A percentile compares a stretch with the other conserved stretches of the same genome.
Evolutionary conservation across 2,113 vertebrate genomes (phyloP).

Genomic region (Addax nasomaculatus): DNA sequence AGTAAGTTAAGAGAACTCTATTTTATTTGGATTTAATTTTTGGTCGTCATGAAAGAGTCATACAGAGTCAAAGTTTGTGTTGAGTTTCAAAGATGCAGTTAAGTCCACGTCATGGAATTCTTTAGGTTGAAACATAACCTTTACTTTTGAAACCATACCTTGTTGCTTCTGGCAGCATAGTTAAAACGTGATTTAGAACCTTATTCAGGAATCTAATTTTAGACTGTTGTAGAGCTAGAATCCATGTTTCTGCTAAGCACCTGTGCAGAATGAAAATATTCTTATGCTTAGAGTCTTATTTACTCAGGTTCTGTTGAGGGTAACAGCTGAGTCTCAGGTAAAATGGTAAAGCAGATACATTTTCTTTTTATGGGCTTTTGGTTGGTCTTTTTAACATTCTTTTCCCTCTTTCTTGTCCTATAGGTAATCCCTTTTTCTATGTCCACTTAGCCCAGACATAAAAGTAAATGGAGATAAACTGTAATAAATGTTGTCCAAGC

Average conservation of each 20-base stretch:
- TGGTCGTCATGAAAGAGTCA: not conserved
- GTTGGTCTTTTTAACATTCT: not conserved
- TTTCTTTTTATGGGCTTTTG: not conserved
- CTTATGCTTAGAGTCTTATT: not conserved
- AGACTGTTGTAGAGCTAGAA: not conserved
- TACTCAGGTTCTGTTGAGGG: not conserved
- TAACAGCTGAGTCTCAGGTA: not conserved
- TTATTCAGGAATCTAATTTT: not conserved
- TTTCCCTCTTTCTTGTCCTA: not conserved
- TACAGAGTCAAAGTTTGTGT: not conserved
- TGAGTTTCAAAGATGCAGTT: slow-evolving; percentile 7
- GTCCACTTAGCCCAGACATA: not conserved
- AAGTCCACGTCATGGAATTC: not conserved
- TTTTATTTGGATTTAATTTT: not conserved
- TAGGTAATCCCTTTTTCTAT: not conserved
- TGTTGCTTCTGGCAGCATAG: not conserved
- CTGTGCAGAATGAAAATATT: not conserved
- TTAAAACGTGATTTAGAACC: not conserved
- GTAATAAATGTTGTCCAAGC: not conserved
- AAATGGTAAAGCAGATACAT: not conserved
- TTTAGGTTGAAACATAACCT: not conserved
- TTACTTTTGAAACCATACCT: not conserved
- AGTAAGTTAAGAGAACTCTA: slow-evolving; percentile 82
- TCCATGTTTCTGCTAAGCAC: not conserved
- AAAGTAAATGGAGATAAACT: not conserved